Percentiles rank a stretch among this genome's conserved stretches.
These are phyloP conservation scores for Penaeus monodon DNA, from an alignment of 2,888 invertebrate species.

Conservation along the genomic window DNA sequence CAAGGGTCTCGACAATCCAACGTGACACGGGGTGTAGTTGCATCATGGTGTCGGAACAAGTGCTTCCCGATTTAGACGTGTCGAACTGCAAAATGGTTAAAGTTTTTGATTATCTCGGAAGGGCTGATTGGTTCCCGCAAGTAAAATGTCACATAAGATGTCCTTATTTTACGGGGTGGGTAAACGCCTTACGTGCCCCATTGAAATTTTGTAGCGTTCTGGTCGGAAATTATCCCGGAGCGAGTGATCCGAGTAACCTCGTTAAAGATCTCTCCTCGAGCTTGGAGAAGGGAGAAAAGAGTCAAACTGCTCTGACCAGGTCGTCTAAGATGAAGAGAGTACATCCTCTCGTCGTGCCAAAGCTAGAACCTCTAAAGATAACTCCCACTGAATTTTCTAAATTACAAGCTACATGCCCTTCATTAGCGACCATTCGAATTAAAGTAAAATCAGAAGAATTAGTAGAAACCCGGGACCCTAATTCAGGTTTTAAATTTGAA, in stretches of 20 bases:
- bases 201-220: slow-evolving; percentile 8
- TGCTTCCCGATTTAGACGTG: neutral
- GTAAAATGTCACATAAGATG: slow-evolving; percentile 2
- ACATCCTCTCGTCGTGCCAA: slow-evolving; percentile 22
- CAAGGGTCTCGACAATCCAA: neutral
- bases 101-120: slow-evolving; percentile 20
- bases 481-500: neutral
- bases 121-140: neutral
- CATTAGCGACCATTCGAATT: neutral
- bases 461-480: neutral
- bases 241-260: neutral
- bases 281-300: too few species aligned
- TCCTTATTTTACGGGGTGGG: slow-evolving; percentile 26
- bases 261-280: neutral
- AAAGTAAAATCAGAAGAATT: slow-evolving; percentile 20
- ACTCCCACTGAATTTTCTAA: neutral
- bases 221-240: slow-evolving; percentile 26
- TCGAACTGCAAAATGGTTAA: neutral
- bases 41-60: slow-evolving; percentile 31
- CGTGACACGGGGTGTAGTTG: slow-evolving; percentile 27
- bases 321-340: neutral
- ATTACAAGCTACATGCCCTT: neutral
- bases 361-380: neutral
- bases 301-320: neutral
- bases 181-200: slow-evolving; percentile 21